phyloP scores from a whole-genome alignment of 2,113 vertebrate species.

The Burhinus bistriatus region DNA sequence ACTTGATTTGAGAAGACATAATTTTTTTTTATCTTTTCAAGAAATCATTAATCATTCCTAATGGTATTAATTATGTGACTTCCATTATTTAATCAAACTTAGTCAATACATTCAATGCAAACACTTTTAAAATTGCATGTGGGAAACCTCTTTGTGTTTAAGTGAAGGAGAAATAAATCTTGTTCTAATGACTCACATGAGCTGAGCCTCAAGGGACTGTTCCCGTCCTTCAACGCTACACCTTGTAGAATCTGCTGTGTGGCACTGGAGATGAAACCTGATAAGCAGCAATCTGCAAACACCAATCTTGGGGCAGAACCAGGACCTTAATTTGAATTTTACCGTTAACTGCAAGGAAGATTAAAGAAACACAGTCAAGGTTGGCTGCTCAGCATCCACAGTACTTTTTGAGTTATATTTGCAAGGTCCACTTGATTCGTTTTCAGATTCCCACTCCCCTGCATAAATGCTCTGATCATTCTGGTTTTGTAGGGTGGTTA shows the following conservation, averaged over 20 bases:
- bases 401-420: not conserved
- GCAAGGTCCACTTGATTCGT: not conserved
- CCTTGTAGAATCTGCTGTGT: not conserved
- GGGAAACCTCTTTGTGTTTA: slow-evolving; percentile 16
- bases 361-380: not conserved
- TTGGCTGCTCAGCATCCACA: not conserved
- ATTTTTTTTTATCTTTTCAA: not conserved
- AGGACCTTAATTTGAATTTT: slow-evolving; percentile 23
- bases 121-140: slow-evolving; percentile 21
- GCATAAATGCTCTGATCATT: not conserved
- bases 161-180: slow-evolving; percentile 35
- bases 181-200: slow-evolving; percentile 6
- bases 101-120: not conserved
- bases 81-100: slow-evolving; percentile 29
- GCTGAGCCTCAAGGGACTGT: not conserved
- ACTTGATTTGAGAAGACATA: not conserved
- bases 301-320: not conserved
- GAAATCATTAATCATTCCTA: not conserved
- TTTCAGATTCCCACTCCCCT: not conserved
- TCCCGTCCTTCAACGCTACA: not conserved
- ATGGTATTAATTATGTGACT: slow-evolving; percentile 19
- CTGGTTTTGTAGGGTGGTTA: not conserved
- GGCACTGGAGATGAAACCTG: not conserved
- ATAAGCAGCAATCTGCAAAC: slow-evolving; percentile 15
- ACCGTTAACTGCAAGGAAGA: not conserved